Evolutionary conservation across 2,113 vertebrate genomes (phyloP).

Genomic region (Phyllopteryx taeniolatus): DNA sequence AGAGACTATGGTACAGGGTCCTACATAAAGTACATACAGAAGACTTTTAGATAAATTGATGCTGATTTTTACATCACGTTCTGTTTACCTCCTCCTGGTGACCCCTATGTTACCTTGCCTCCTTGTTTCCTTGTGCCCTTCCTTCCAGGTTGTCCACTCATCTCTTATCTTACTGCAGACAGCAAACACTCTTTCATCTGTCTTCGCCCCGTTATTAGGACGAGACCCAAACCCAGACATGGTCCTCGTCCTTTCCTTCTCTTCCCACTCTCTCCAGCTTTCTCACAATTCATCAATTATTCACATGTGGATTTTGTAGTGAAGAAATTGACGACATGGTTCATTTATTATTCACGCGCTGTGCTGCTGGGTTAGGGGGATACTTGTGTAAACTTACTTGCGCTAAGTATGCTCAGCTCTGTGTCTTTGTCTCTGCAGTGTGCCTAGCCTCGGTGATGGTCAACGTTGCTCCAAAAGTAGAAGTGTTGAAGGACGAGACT

Average conservation of each 20-base stretch:
- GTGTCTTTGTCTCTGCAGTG: conserved; percentile 55
- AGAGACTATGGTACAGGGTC: not conserved
- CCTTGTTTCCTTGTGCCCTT: conserved; percentile 2
- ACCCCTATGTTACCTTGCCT: not conserved
- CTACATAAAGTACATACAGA: not conserved
- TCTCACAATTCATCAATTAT: conserved; percentile 62
- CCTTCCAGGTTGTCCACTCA: conserved; percentile 20
- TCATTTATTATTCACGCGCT: conserved; percentile 30
- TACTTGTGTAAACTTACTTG: not conserved
- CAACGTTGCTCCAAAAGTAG: conserved; percentile 55
- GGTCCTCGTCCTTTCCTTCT: conserved; percentile 10
- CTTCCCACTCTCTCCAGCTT: conserved; percentile 5
- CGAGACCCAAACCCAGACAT: conserved; percentile 42
- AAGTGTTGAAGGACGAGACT: conserved; percentile 64
- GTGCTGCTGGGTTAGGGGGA: not conserved
- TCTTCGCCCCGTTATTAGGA: conserved; percentile 47
- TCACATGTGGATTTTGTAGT: conserved; percentile 53
- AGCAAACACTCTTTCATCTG: conserved; percentile 55
- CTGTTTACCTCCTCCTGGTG: not conserved
- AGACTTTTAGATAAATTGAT: not conserved
- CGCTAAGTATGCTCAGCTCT: not conserved
- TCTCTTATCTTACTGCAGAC: conserved; percentile 46
- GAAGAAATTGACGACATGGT: conserved; percentile 49
- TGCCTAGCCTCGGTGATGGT: conserved; percentile 59
- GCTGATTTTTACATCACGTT: not conserved